Conservation (phyloP, 2,797 vertebrate species). For the Chrysolophus pictus region DNA sequence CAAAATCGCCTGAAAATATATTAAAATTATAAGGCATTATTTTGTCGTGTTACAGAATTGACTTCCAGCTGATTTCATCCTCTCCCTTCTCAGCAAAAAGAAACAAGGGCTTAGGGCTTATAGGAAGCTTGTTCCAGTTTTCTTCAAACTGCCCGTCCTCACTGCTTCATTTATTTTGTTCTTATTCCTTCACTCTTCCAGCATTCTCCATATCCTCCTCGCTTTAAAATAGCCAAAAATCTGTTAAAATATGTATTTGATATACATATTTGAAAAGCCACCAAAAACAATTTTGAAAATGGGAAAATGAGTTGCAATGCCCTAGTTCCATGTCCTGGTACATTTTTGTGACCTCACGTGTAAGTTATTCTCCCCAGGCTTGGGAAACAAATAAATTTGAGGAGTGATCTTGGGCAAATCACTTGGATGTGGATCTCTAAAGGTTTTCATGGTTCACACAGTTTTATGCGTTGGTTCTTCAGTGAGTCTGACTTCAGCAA, state of each 20-base stretch:
- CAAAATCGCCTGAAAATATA: not conserved
- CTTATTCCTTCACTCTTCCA: not conserved
- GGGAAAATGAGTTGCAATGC: not conserved
- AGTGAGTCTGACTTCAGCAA: not conserved
- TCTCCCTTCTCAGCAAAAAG: not conserved
- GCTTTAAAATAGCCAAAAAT: not conserved
- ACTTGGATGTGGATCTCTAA: not conserved
- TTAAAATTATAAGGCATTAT: not conserved
- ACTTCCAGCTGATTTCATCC: not conserved
- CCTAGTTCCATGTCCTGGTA: accelerated
- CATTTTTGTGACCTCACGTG: not conserved
- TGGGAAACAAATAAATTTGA: not conserved
- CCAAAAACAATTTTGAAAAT: not conserved
- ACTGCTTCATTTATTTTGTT: not conserved
- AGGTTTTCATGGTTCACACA: not conserved
- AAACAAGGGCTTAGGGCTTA: not conserved
- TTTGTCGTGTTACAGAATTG: not conserved
- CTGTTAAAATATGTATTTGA: not conserved
- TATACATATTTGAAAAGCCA: not conserved
- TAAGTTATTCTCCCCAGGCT: accelerated
- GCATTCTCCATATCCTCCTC: not conserved
- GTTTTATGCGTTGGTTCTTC: not conserved
- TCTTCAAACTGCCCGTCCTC: not conserved
- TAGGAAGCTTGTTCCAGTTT: not conserved
- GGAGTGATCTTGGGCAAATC: accelerated